Evolutionary conservation across 2,113 vertebrate genomes (phyloP).

Genomic region (Oreochromis aureus): DNA sequence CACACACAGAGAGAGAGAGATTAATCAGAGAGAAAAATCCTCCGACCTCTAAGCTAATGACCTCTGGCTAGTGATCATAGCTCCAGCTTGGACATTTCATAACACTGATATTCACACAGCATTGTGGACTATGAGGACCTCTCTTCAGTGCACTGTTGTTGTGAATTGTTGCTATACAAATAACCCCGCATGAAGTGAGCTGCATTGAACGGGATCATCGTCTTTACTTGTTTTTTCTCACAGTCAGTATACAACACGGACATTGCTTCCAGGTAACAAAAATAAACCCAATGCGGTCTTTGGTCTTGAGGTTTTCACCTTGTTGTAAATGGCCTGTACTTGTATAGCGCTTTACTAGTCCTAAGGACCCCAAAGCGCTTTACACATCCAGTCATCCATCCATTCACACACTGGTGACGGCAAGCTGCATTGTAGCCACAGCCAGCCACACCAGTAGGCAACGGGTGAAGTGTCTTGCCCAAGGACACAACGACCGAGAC

Average conservation of each 20-base stretch:
- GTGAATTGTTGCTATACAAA: background rate
- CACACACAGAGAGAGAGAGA: background rate
- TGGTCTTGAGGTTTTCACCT: background rate
- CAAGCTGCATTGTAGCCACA: too few species aligned
- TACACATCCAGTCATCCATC: too few species aligned
- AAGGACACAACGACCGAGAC: too few species aligned
- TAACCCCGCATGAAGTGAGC: background rate
- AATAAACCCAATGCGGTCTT: background rate
- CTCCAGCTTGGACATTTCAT: background rate
- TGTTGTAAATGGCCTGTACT: background rate
- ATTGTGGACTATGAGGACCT: background rate
- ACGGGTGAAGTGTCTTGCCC: too few species aligned
- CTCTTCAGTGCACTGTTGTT: background rate
- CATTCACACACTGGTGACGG: too few species aligned
- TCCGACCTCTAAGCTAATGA: background rate
- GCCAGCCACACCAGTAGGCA: too few species aligned
- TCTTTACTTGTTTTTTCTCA: background rate
- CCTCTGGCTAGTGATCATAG: background rate
- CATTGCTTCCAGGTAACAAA: background rate
- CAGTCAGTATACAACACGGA: background rate
- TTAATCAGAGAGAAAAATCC: conserved; percentile 2
- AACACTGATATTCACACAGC: background rate
- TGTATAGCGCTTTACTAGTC: too few species aligned
- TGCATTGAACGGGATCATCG: background rate
- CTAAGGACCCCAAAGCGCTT: too few species aligned